A percentile compares a stretch with the other conserved stretches of the same genome.
Conservation (phyloP, 2,888 invertebrate genomes). For the Melangyna quadrimaculata region DNA sequence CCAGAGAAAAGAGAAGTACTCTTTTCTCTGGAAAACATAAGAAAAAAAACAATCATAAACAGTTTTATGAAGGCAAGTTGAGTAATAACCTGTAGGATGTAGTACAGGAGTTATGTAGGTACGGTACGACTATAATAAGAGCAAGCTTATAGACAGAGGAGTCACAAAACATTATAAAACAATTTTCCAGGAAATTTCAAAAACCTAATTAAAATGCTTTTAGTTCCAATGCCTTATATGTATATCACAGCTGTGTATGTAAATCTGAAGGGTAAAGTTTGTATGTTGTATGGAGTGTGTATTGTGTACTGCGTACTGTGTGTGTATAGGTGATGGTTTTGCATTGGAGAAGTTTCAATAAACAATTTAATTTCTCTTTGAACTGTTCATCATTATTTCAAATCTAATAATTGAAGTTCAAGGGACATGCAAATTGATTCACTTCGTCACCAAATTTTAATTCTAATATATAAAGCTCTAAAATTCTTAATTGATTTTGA, state of each 20-base stretch:
- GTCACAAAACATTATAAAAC: background rate
- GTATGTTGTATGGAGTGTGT: background rate
- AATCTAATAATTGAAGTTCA: slow-evolving; percentile 17
- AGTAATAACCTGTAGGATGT: too few relatives aligned
- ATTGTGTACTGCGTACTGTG: too few relatives aligned
- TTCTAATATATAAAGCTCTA: background rate
- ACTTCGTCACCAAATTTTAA: slow-evolving; percentile 8
- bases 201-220: slow-evolving; percentile 34
- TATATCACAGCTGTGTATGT: background rate
- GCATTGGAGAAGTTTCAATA: background rate
- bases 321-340: too few relatives aligned
- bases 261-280: background rate
- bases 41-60: too few relatives aligned
- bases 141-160: background rate
- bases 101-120: too few relatives aligned
- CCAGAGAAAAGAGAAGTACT: too few relatives aligned
- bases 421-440: background rate
- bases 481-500: slow-evolving; percentile 3
- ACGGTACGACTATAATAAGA: too few relatives aligned
- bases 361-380: slow-evolving; percentile 20
- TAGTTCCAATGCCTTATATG: slow-evolving; percentile 2
- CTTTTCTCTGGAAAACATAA: too few relatives aligned
- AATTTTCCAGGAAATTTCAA: slow-evolving; percentile 20
- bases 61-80: too few relatives aligned
- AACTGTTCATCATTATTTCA: slow-evolving; percentile 24